Base-by-base conservation (phyloP, 2,888 invertebrate genomes). In the Liodrosophila aerea region DNA sequence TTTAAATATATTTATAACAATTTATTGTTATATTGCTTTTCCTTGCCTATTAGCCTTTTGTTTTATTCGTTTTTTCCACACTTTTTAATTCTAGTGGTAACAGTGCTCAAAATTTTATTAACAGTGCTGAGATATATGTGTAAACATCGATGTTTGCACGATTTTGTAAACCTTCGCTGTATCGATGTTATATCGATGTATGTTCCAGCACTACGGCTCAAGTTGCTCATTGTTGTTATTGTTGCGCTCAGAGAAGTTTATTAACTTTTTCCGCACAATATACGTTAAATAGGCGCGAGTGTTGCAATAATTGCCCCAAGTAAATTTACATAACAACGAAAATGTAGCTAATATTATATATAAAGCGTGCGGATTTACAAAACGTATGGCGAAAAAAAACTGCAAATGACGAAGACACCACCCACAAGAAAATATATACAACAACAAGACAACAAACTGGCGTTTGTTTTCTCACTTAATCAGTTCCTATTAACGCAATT, bases 401-500 rank as follows among this genome's bases (percentile, higher is more conserved):
- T 15, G 31, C 51, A 34, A 56, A 45, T 40, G 51, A 58, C 56
- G 56, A 69, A 64, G 50, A 62, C 47, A 49, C 67, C 65, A 70
- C 60, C 66, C 60, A 67, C 59, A 64, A 67, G 64, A 67, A 52
- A 63, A 69, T 62, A 63, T 29, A 49, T 34, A 54, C 54, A 53
- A 45, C 16, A 52, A 16, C 16, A 16, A 18, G 9, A 39, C 16
- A 39, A 39, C 39, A 50, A 29, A 53, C 47, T 46, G 36, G 34
- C 30, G 47, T 57, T 59, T 60, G 49, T 64, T 64, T 40, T 30
- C 56, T 37, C 66, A 44, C 45, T 59, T 50, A 75, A 77, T 73
- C 63, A 68, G 77, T 76, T 78, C 76, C 77, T 77, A 81, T 73
- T 72, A 78, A 49, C 57, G 63, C 59, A 64, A 63, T 67, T 71